Base-by-base conservation (phyloP, 2,797 vertebrate genomes). In the Chromobotia macracanthus region DNA sequence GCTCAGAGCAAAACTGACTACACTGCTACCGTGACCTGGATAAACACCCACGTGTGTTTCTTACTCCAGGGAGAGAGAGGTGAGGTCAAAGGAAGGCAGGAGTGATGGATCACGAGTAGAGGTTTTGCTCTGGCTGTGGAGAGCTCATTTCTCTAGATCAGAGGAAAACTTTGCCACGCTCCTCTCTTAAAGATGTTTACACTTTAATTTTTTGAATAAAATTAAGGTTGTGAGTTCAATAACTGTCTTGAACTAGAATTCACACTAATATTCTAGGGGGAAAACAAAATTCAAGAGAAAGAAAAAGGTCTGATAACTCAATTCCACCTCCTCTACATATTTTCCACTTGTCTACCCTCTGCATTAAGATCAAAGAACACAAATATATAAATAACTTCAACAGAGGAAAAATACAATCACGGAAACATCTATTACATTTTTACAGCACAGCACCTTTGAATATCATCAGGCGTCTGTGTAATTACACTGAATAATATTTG, bases 401-500 rank as follows among this genome's bases (percentile, higher is more conserved):
- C 38, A 61, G 68, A 83, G 86, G 10, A 83, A 15, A 81, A 87
- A 58, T 72, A 76, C 75, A 87, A 82, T 75, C 50, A 19, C 83
- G 35, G 73, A 72, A 88, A 85, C 80, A 74, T 84, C 80, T 84
- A 51, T 85, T 83, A 73, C 69, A 8, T 8, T 85, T 90, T 84
- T 86, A 50, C 76, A 51, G 19, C 77, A 48, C 75, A 53, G 81
- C 75, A 80, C 87, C 77, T 78, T 84, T 85, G 87, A 86, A 89
- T 83, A 86, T 85, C 83, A 73, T 50, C 72, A 77, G 73, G 81
- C 80, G 83, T 88, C 83, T 83, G 84, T 82, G 82, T 87, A 87
- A 82, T 74, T 84, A 85, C 86, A 86, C 83, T 85, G 83, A 86
- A 87, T 90, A 91, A 89, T 90, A 92, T 92, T 91, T 90, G 86